Conservation (phyloP, 2,888 invertebrate genomes). For the Limenitis camilla region DNA sequence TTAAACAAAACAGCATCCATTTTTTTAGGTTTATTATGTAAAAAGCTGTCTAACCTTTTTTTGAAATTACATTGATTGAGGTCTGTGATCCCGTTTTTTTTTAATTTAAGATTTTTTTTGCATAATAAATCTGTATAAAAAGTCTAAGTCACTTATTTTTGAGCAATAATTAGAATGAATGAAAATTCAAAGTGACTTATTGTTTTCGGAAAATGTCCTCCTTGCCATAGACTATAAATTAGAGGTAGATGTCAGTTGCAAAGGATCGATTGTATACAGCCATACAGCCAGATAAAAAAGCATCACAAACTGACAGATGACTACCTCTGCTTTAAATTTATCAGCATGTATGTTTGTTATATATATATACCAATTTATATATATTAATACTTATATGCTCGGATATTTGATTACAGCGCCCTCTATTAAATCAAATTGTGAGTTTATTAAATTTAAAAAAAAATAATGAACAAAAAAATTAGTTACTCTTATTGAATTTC, state of each 20-base stretch:
- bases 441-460: too few relatives aligned
- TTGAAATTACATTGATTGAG: too few relatives aligned
- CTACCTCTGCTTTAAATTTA: slow-evolving; percentile 1
- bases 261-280: too few relatives aligned
- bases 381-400: slow-evolving; percentile 7
- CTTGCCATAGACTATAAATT: slow-evolving; percentile 15
- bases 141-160: background rate
- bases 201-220: slow-evolving; percentile 13
- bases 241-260: slow-evolving; percentile 12
- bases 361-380: background rate
- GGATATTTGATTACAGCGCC: slow-evolving; percentile 1
- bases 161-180: slow-evolving; percentile 10
- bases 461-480: too few relatives aligned
- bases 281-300: slow-evolving; percentile 13
- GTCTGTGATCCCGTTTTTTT: background rate
- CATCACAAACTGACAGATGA: slow-evolving; percentile 3
- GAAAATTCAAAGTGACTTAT: background rate
- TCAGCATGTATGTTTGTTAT: slow-evolving; percentile 17
- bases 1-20: too few relatives aligned
- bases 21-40: too few relatives aligned
- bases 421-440: too few relatives aligned
- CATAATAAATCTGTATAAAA: background rate
- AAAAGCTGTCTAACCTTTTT: too few relatives aligned
- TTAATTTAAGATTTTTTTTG: too few relatives aligned
- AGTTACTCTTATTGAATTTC: too few relatives aligned